A percentile compares a stretch with the other conserved stretches of the same genome.
These are phyloP conservation scores for Mus minutoides DNA, from an alignment of 2,797 vertebrate genomes.

Conservation along the genomic window DNA sequence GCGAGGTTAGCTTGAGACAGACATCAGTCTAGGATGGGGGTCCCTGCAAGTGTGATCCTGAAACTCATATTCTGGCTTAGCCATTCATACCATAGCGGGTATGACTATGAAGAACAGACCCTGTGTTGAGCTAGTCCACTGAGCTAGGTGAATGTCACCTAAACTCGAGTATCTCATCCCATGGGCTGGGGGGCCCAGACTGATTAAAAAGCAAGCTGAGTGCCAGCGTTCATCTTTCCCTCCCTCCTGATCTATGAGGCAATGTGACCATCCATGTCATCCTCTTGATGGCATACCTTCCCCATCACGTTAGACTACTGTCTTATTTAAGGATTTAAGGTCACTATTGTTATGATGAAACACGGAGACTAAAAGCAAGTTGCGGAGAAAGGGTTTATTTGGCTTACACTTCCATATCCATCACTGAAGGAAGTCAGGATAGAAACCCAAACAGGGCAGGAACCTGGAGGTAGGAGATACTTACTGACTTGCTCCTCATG, in stretches of 20 bases:
- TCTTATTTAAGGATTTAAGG: not conserved
- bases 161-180: no score
- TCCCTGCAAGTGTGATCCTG: not conserved
- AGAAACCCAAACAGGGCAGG: not conserved
- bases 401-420: not conserved
- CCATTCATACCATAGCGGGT: accelerated
- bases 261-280: not conserved
- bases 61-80: not conserved
- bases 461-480: not conserved
- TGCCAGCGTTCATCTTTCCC: not conserved
- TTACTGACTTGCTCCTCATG: not conserved
- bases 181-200: not conserved
- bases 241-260: not conserved
- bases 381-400: not conserved
- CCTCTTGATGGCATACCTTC: not conserved
- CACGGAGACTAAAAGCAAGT: not conserved
- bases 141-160: not conserved
- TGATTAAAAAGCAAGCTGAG: not conserved
- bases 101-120: not conserved
- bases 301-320: not conserved
- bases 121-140: accelerated
- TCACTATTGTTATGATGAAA: not conserved
- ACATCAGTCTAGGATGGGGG: not conserved
- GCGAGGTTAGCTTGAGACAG: not conserved
- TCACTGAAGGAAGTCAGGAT: not conserved